These are phyloP conservation scores for Notothenia rossii DNA, from an alignment of 2,113 vertebrate species.

Conservation along the genomic window DNA sequence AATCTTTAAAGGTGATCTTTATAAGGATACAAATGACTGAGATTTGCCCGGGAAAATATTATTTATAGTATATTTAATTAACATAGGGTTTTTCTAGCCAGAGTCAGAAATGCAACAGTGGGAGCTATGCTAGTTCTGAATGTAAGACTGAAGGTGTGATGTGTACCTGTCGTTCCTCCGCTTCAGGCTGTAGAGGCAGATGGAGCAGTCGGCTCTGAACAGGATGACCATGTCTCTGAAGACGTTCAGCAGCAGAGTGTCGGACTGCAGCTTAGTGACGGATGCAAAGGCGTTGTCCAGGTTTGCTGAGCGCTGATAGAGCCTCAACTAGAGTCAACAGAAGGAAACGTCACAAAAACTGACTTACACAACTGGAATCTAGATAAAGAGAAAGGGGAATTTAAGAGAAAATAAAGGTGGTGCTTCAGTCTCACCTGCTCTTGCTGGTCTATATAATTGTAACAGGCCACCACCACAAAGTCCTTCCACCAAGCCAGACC, in stretches of 20 bases:
- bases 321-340: constrained; percentile 85
- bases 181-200: constrained; percentile 97
- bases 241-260: constrained; percentile 94
- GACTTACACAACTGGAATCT: not conserved
- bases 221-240: constrained; percentile 95
- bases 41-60: no score
- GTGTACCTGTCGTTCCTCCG: constrained; percentile 86
- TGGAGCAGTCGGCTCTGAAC: constrained; percentile 96
- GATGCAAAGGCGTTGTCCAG: constrained; percentile 97
- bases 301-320: constrained; percentile 94
- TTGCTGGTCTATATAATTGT: constrained; percentile 93
- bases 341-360: not conserved
- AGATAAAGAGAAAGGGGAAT: not conserved
- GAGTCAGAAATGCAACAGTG: not conserved
- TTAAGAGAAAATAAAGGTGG: not conserved
- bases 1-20: not conserved
- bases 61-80: no score
- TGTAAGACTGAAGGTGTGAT: not conserved
- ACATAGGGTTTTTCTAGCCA: no score
- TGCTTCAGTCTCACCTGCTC: constrained; percentile 88
- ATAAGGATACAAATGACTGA: no score
- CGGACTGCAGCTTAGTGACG: constrained; percentile 91
- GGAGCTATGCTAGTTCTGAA: not conserved
- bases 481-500: constrained; percentile 98
- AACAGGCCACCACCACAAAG: constrained; percentile 97